A percentile compares a stretch with the other conserved stretches of the same genome.
These are phyloP conservation scores for Chloroceryle aenea DNA, from an alignment of 2,113 vertebrate genomes.

Conservation along the genomic window DNA sequence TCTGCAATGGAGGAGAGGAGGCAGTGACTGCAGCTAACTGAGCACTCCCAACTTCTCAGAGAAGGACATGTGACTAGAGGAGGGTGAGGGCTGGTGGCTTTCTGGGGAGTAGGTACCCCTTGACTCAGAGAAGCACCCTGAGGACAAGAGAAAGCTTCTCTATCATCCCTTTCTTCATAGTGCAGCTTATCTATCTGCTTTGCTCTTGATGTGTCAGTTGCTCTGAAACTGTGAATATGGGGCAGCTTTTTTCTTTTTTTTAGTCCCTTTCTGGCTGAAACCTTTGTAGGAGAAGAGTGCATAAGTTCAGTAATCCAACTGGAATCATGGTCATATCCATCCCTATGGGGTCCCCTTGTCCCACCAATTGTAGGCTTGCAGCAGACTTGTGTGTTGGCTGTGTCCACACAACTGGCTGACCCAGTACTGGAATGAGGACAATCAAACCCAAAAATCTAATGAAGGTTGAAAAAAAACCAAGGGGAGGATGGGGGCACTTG, in stretches of 20 bases:
- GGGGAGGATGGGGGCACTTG: background rate
- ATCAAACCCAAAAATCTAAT: background rate
- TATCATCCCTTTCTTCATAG: background rate
- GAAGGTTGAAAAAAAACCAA: background rate
- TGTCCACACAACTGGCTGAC: background rate
- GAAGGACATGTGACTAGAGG: background rate
- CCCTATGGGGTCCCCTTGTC: background rate
- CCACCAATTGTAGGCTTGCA: background rate
- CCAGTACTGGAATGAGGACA: background rate
- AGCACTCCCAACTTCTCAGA: background rate
- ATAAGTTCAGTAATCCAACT: background rate
- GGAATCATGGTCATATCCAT: background rate
- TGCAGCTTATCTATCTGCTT: background rate
- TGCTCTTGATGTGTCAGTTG: background rate
- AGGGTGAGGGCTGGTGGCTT: background rate
- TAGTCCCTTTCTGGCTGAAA: background rate
- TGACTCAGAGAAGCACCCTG: background rate
- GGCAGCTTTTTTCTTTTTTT: background rate
- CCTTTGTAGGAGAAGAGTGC: background rate
- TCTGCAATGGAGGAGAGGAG: background rate
- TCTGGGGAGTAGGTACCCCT: background rate
- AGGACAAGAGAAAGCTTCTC: background rate
- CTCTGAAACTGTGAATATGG: background rate
- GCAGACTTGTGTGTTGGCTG: background rate
- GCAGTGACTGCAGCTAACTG: background rate